These are phyloP conservation scores for Chiridota heheva DNA, from an alignment of 35 echinoderm and acorn worm genomes.

Conservation along the genomic window DNA sequence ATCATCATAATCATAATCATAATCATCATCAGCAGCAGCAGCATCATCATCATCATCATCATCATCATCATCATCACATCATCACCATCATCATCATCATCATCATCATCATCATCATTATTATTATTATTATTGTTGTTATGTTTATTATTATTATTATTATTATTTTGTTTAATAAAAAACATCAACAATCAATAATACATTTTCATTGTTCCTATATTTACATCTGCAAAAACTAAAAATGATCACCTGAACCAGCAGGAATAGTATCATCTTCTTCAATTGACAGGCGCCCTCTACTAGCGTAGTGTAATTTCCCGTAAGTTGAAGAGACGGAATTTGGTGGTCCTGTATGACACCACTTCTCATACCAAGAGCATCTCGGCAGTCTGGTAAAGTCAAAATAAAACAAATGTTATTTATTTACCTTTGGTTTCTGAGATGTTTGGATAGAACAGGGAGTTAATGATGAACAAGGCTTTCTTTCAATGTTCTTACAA, in stretches of 20 bases:
- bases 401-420: no score
- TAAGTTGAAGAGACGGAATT: slow-evolving; percentile 48
- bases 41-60: no score
- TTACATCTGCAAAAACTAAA: neutral
- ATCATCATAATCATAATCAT: no score
- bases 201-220: neutral
- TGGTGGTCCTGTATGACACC: slow-evolving; percentile 76
- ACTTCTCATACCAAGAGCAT: slow-evolving; percentile 57
- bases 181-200: no score
- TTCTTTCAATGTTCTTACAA: no score
- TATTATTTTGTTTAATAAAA: no score
- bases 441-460: no score
- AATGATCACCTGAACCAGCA: slow-evolving; percentile 66
- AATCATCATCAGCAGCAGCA: no score
- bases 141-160: no score
- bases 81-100: neutral
- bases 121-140: neutral
- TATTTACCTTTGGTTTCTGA: no score
- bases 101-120: slow-evolving; percentile 1
- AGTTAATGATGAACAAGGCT: no score
- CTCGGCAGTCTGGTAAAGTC: slow-evolving; percentile 57
- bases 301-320: slow-evolving; percentile 31
- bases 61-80: no score
- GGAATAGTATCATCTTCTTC: slow-evolving; percentile 40
- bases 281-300: slow-evolving; percentile 61